These are phyloP conservation scores for Antheraea assamensis DNA, from an alignment of 2,888 invertebrate species.

Conservation along the genomic window DNA sequence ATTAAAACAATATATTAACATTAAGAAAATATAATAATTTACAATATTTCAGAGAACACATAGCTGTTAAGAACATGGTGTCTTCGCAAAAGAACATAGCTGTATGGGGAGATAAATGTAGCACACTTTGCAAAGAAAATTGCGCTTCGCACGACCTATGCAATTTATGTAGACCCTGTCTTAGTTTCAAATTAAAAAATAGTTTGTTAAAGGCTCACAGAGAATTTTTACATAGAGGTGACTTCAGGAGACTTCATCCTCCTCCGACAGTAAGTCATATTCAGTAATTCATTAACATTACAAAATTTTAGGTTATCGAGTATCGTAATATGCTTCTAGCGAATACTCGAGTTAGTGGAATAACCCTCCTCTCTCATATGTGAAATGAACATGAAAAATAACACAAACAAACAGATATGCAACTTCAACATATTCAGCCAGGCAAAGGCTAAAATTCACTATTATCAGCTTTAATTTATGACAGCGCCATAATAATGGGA, in stretches of 20 bases:
- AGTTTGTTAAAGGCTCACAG: constrained; percentile 86
- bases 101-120: constrained; percentile 87
- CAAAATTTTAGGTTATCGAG: not conserved
- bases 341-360: not conserved
- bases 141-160: constrained; percentile 85
- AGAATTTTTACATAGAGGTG: constrained; percentile 91
- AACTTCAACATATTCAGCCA: too few species aligned
- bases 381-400: not conserved
- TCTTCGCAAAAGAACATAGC: constrained; percentile 91
- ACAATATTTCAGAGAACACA: constrained; percentile 59
- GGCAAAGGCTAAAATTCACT: too few species aligned
- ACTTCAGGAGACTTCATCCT: constrained; percentile 92
- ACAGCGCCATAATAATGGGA: too few species aligned
- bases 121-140: constrained; percentile 64
- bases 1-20: too few species aligned
- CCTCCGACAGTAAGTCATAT: constrained; percentile 80
- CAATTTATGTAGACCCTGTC: constrained; percentile 89
- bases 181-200: constrained; percentile 81
- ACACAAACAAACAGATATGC: too few species aligned
- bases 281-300: not conserved
- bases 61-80: constrained; percentile 82
- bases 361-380: not conserved
- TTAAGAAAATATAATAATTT: not conserved
- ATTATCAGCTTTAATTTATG: too few species aligned
- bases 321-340: too few species aligned